Evolutionary conservation across 2,888 invertebrate species (phyloP), one percentile per base, ranked within the genome.

Genomic region (Pristionchus arcanus): DNA sequence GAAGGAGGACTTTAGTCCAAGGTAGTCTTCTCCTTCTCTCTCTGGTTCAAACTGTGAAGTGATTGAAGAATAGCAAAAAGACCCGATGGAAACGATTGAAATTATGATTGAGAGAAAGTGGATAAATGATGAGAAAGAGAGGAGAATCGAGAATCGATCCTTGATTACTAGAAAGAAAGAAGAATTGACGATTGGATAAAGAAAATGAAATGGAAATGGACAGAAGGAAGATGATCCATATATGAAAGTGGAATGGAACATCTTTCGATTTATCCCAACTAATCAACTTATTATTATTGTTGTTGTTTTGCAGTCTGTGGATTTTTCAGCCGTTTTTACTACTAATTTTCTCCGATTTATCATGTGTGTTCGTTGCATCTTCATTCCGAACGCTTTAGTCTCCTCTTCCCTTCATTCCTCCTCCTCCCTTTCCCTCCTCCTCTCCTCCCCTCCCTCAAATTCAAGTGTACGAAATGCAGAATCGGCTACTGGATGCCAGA

Each of bases 81-180:
- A 25, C 19, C 37, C 74, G 37, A 42, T 77, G 21, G 68, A 68
- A 68, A 31, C 74, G 74, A 77, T 77, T 74, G 42, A n/a, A 74
- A 74, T 74, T 37, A 77, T 77, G 74, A 77, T 77, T 77, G 42
- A 31, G 42, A 77, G 74, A 77, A 42, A 77, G 42, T 77, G 74
- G 74, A 77, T 77, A 77, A 77, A 42, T 37, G 74, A 77, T 31
- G 34, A 34, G 71, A 42, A 37, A 25, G 31, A 25, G 74, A 77
- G 31, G 25, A 74, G 31, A 31, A 77, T 68, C 74, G 74, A 42
- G 74, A 77, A 77, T 68, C 34, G 42, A 77, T 77, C 21, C 74
- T 25, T 25, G 34, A 25, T 42, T 42, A 42, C 34, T 37, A 3
- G 74, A 25, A 42, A 19, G 42, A 77, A 77, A 49, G 42, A 49